These are phyloP conservation scores for Alouatta palliata DNA, from an alignment of 2,113 vertebrate genomes.

Conservation along the genomic window DNA sequence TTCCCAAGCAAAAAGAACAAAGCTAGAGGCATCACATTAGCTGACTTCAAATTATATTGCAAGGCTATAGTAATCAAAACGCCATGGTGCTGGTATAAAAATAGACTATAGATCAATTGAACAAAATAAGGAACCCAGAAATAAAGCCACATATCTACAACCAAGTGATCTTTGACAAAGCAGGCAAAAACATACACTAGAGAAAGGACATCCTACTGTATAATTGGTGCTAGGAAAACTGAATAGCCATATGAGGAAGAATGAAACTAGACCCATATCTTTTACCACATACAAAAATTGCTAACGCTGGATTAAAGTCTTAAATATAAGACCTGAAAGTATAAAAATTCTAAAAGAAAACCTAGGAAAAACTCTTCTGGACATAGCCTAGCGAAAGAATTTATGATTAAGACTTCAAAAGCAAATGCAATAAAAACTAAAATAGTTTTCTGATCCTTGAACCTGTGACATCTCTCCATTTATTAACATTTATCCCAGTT, in stretches of 20 bases:
- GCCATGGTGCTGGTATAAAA: neutral
- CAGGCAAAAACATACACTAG: neutral
- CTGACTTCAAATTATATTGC: neutral
- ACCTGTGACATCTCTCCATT: neutral
- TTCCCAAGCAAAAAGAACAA: neutral
- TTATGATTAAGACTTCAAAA: too few relatives aligned
- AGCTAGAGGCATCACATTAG: neutral
- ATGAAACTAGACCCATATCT: too few relatives aligned
- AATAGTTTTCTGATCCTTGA: too few relatives aligned
- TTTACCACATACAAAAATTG: too few relatives aligned
- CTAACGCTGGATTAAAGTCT: too few relatives aligned
- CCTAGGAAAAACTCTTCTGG: neutral
- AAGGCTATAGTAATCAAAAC: neutral
- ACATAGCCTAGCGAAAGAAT: too few relatives aligned
- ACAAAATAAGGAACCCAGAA: neutral
- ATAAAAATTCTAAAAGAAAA: neutral
- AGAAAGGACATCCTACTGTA: neutral
- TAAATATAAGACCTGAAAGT: neutral
- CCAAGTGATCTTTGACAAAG: neutral
- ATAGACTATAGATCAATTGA: neutral
- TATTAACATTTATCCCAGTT: neutral
- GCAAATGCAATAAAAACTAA: too few relatives aligned
- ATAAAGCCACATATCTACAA: neutral
- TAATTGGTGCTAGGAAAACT: too few relatives aligned
- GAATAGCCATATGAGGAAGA: too few relatives aligned